phyloP scores from a whole-genome alignment of 2,797 vertebrate genomes.

The Hemitrygon akajei region DNA sequence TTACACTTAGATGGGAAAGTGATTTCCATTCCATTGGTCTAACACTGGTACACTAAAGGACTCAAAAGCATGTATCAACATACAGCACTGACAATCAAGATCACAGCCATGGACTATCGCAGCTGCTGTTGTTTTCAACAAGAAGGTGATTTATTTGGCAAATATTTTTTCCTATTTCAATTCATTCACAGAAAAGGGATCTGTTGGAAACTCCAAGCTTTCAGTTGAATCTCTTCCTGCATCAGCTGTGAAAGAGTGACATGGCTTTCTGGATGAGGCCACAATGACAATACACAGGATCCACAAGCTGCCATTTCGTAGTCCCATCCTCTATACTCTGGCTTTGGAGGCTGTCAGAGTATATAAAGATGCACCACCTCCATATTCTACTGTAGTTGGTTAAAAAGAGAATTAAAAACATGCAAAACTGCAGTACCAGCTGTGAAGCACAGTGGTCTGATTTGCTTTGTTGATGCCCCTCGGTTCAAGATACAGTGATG shows the following conservation, averaged over 20 bases:
- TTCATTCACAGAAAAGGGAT: background rate
- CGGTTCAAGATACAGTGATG: background rate
- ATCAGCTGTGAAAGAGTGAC: too few relatives aligned
- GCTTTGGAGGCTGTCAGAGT: background rate
- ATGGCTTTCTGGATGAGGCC: background rate
- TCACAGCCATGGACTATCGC: background rate
- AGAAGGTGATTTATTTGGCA: background rate
- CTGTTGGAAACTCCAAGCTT: background rate
- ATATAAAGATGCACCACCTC: background rate
- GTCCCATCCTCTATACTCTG: background rate
- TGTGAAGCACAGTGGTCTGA: background rate
- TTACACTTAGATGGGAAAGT: background rate
- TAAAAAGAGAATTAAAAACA: background rate
- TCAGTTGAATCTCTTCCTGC: background rate
- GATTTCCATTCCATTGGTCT: background rate
- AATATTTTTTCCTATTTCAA: background rate
- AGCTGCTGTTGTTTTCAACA: background rate
- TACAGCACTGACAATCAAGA: background rate
- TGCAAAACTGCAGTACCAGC: background rate
- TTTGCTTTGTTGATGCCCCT: background rate
- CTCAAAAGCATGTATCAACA: background rate
- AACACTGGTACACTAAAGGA: background rate
- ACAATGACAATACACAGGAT: background rate
- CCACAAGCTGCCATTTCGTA: too few relatives aligned
- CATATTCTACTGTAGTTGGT: background rate